Conservation (phyloP, 2,888 invertebrate genomes). For the Nezara viridula region DNA sequence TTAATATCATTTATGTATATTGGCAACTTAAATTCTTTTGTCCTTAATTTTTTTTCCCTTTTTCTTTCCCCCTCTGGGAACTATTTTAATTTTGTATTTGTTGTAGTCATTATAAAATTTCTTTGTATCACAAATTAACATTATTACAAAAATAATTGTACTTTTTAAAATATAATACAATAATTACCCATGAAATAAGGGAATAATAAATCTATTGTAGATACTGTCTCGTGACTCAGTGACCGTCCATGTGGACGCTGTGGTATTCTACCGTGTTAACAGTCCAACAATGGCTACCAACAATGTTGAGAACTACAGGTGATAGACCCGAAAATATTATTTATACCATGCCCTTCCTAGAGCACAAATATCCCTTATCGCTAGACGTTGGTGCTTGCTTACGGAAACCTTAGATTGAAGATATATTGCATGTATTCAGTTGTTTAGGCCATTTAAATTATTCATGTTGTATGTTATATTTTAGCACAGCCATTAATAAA, state of each 20-base stretch:
- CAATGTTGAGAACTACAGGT: slow-evolving; percentile 69
- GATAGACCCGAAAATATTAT: slow-evolving; percentile 41
- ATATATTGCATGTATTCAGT: slow-evolving; percentile 16
- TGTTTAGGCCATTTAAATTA: slow-evolving; percentile 5
- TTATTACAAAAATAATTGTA: not conserved
- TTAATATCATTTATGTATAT: not conserved
- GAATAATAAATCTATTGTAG: slow-evolving; percentile 67
- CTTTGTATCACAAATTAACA: not conserved
- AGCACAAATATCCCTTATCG: not conserved
- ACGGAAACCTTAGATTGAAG: slow-evolving; percentile 1
- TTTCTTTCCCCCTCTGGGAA: not conserved
- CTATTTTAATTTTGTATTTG: not conserved
- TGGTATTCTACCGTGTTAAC: slow-evolving; percentile 70
- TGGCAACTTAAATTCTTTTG: not conserved
- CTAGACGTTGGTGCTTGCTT: slow-evolving; percentile 39
- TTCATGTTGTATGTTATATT: slow-evolving; percentile 9
- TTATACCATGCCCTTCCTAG: slow-evolving; percentile 5
- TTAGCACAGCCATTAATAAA: slow-evolving; percentile 2
- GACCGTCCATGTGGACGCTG: slow-evolving; percentile 75
- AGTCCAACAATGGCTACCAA: slow-evolving; percentile 68
- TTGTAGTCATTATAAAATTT: not conserved
- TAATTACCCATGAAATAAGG: slow-evolving; percentile 7
- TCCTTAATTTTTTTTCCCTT: not conserved
- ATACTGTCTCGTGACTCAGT: slow-evolving; percentile 74
- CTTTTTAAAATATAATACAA: not conserved